phyloP scores from a whole-genome alignment of 1,140 invertebrate genomes.

The Meloidogyne exigua region DNA sequence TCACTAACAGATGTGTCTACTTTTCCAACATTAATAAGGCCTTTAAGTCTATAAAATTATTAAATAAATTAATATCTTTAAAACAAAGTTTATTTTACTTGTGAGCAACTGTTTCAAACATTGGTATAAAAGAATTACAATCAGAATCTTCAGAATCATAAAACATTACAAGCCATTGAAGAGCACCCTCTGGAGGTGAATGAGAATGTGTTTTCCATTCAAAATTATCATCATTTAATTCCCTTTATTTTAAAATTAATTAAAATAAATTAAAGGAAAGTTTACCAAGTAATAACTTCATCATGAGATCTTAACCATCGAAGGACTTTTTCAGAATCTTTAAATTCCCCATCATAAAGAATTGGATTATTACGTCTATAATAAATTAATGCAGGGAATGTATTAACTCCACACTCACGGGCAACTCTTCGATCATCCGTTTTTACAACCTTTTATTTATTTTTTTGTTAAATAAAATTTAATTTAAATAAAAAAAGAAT shows the following conservation, averaged over 20 bases:
- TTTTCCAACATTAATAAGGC: conserved; percentile 61
- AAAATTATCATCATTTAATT: conserved; percentile 61
- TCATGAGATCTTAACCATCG: conserved; percentile 63
- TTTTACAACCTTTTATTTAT: conserved; percentile 54
- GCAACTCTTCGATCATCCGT: conserved; percentile 63
- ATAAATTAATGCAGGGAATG: conserved; percentile 62
- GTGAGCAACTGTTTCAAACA: conserved; percentile 62
- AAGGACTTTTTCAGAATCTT: conserved; percentile 59
- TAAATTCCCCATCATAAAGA: conserved; percentile 63
- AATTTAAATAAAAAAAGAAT: not conserved
- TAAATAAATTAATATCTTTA: conserved; percentile 9
- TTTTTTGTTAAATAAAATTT: not conserved
- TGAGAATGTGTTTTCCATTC: conserved; percentile 56
- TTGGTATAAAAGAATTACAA: conserved; percentile 59
- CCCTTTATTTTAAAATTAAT: conserved; percentile 41
- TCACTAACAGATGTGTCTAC: conserved; percentile 61
- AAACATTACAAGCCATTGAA: conserved; percentile 64
- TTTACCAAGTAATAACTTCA: conserved; percentile 45
- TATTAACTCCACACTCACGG: conserved; percentile 57
- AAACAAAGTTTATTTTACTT: conserved; percentile 47
- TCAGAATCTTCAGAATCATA: conserved; percentile 61
- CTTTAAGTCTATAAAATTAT: conserved; percentile 51
- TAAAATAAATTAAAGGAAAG: not conserved
- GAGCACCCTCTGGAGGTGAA: conserved; percentile 60
- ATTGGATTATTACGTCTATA: conserved; percentile 62